A percentile compares a stretch with the other conserved stretches of the same genome.
Conservation (phyloP, 2,888 invertebrate genomes). For the Operophtera brumata region DNA sequence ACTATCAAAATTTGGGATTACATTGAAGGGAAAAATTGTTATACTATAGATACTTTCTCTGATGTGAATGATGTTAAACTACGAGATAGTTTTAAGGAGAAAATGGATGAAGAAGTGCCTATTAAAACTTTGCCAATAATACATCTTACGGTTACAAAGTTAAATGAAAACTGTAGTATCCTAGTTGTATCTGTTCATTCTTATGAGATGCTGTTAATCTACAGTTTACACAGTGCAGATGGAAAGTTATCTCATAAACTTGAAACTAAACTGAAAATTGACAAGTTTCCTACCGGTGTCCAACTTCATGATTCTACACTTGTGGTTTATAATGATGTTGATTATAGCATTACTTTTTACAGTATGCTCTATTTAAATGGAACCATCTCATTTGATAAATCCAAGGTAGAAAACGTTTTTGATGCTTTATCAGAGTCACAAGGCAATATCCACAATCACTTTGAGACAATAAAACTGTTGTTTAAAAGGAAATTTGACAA, state of each 20-base stretch:
- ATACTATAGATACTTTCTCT: constrained; percentile 67
- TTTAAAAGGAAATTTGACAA: constrained; percentile 91
- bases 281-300: constrained; percentile 68
- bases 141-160: constrained; percentile 57
- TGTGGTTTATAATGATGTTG: constrained; percentile 58
- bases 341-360: constrained; percentile 57
- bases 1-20: constrained; percentile 88
- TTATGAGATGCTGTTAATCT: constrained; percentile 72
- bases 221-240: constrained; percentile 51
- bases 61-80: constrained; percentile 62
- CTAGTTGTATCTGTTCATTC: constrained; percentile 77
- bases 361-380: constrained; percentile 47
- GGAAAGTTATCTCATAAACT: constrained; percentile 52
- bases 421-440: constrained; percentile 28
- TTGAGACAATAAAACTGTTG: constrained; percentile 77
- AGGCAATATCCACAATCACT: constrained; percentile 37
- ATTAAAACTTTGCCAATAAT: constrained; percentile 77
- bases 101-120: constrained; percentile 79
- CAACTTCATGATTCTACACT: constrained; percentile 56
- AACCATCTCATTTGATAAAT: constrained; percentile 38
- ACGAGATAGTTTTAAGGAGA: constrained; percentile 67
- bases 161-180: constrained; percentile 61
- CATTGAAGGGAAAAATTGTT: constrained; percentile 77
- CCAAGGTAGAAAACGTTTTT: constrained; percentile 51
- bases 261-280: constrained; percentile 58